A percentile compares a stretch with the other conserved stretches of the same genome.
These are phyloP conservation scores for Trachelus troglodyta DNA, from an alignment of 2,888 invertebrate genomes.

Conservation along the genomic window DNA sequence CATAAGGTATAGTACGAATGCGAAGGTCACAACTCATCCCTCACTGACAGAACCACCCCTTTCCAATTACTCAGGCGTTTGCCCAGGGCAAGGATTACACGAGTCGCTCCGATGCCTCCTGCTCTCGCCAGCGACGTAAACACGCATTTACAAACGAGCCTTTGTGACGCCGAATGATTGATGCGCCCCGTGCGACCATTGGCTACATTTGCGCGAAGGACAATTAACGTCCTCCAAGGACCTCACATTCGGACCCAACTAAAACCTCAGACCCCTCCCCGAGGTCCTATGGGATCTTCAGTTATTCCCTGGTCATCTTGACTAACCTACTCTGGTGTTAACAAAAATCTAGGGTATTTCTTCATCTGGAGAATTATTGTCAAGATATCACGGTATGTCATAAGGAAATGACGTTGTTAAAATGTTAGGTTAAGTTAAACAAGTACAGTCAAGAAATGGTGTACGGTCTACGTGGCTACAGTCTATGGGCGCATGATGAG, in stretches of 20 bases:
- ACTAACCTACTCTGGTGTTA: background rate
- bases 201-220: background rate
- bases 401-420: background rate
- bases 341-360: background rate
- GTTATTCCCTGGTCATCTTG: background rate
- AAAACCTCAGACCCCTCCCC: background rate
- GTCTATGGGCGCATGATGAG: background rate
- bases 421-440: background rate
- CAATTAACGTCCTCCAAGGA: slow-evolving; percentile 6
- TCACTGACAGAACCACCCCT: background rate
- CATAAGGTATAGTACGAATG: background rate
- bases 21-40: background rate
- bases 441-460: background rate
- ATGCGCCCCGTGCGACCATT: slow-evolving; percentile 6
- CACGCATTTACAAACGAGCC: slow-evolving; percentile 6
- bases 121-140: background rate
- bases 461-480: background rate
- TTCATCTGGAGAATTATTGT: background rate
- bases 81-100: background rate
- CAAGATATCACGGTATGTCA: background rate
- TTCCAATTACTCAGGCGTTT: background rate
- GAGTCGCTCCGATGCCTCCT: background rate
- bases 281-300: background rate
- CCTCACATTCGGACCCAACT: background rate
- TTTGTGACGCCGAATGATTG: slow-evolving; percentile 5